Conservation (phyloP, 2,888 invertebrate genomes). For the Cryptocephalus moraei region DNA sequence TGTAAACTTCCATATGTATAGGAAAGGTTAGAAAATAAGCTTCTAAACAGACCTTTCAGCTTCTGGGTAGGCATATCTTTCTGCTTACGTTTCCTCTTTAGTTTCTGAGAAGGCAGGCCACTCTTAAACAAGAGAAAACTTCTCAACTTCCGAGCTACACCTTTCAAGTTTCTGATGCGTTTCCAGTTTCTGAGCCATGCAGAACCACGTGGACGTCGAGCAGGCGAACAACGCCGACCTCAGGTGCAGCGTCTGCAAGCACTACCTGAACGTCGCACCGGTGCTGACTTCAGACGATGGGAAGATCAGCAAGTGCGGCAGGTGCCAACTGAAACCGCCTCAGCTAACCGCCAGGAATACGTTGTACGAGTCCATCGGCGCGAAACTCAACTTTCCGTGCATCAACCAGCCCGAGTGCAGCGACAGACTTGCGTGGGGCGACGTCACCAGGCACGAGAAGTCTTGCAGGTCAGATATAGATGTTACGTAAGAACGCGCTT, state of each 20-base stretch:
- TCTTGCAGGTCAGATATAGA: slow-evolving; percentile 5
- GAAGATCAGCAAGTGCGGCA: slow-evolving; percentile 13
- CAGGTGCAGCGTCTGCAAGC: slow-evolving; percentile 14
- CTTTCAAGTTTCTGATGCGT: no score
- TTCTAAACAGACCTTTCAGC: no score
- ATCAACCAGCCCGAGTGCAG: slow-evolving; percentile 8
- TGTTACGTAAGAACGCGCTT: no score
- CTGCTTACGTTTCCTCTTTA: no score
- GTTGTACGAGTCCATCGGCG: slow-evolving; percentile 14
- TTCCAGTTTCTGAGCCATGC: no score
- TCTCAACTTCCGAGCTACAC: no score
- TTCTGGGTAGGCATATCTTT: no score
- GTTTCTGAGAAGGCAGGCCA: no score
- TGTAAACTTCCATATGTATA: no score
- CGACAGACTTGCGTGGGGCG: slow-evolving; percentile 10
- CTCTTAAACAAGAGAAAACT: no score
- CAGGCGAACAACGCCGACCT: slow-evolving; percentile 8
- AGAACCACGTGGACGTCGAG: slow-evolving; percentile 9
- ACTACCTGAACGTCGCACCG: slow-evolving; percentile 15
- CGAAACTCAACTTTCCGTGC: slow-evolving; percentile 13
- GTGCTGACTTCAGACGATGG: slow-evolving; percentile 14
- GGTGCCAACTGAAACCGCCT: slow-evolving; percentile 11
- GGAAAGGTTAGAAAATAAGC: no score
- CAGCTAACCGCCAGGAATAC: slow-evolving; percentile 11
- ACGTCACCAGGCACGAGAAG: slow-evolving; percentile 12